Percentiles rank a stretch among this genome's conserved stretches.
Conservation (phyloP, 2,113 vertebrate species). For the Diphyllodes magnificus region DNA sequence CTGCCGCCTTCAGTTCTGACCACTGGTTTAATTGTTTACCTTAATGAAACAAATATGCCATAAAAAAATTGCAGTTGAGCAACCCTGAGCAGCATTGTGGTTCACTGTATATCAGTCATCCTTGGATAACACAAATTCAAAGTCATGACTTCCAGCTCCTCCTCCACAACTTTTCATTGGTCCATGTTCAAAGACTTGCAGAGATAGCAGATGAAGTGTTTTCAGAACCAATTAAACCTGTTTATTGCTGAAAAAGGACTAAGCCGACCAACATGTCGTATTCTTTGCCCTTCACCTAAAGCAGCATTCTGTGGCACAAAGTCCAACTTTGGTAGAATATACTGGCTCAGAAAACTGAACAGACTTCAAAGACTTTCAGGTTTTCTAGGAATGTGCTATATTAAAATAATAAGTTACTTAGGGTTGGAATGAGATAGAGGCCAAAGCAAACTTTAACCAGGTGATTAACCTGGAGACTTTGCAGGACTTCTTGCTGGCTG, state of each 20-base stretch:
- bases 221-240: neutral
- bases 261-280: neutral
- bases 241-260: neutral
- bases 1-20: neutral
- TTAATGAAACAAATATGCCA: neutral
- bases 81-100: neutral
- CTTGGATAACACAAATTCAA: neutral
- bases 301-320: neutral
- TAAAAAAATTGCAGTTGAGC: conserved; percentile 20
- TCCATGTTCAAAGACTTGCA: neutral
- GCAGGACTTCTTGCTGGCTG: conserved; percentile 29
- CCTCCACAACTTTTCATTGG: neutral
- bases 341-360: neutral
- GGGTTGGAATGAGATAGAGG: conserved; percentile 27
- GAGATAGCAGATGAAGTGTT: neutral
- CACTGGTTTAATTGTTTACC: conserved; percentile 17
- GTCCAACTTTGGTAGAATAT: neutral
- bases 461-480: conserved; percentile 42
- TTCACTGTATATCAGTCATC: neutral
- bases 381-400: conserved; percentile 13
- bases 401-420: conserved; percentile 40
- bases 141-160: neutral
- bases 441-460: conserved; percentile 56
- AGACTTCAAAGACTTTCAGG: conserved; percentile 4
- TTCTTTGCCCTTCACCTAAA: neutral